Evolutionary conservation across 2,888 invertebrate species (phyloP).

Genomic region (Myathropa florea): DNA sequence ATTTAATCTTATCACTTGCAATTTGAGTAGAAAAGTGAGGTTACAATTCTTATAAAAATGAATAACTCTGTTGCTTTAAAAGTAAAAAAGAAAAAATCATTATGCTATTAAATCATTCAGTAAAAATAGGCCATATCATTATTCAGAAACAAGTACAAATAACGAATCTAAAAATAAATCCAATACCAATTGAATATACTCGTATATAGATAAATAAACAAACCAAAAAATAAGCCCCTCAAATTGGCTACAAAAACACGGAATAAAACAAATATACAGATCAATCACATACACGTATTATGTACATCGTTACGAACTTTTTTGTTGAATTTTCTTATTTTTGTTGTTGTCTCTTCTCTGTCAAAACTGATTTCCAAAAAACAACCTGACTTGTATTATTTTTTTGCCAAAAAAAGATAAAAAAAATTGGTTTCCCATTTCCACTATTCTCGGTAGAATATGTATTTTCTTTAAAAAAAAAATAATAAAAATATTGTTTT

Average conservation of each 20-base stretch:
- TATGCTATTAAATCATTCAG: slow-evolving; percentile 30
- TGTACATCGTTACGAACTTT: slow-evolving; percentile 45
- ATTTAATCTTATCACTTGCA: too few relatives aligned
- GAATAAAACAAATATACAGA: slow-evolving; percentile 21
- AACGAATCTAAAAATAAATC: background rate
- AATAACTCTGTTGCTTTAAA: background rate
- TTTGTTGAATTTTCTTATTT: slow-evolving; percentile 22
- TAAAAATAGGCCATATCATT: slow-evolving; percentile 59
- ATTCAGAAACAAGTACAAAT: background rate
- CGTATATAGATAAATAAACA: slow-evolving; percentile 6
- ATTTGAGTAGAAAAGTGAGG: too few relatives aligned
- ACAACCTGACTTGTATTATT: slow-evolving; percentile 1
- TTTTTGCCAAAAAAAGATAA: slow-evolving; percentile 15
- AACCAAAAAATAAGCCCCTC: slow-evolving; percentile 7
- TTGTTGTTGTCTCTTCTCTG: slow-evolving; percentile 14
- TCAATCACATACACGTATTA: slow-evolving; percentile 32
- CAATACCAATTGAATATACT: background rate
- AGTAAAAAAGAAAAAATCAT: background rate
- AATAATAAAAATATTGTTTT: background rate
- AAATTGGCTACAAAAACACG: slow-evolving; percentile 42
- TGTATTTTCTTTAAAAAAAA: slow-evolving; percentile 8
- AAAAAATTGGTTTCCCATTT: slow-evolving; percentile 9
- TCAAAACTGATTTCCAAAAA: slow-evolving; percentile 27
- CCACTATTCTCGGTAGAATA: slow-evolving; percentile 33
- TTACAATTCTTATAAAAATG: too few relatives aligned